Percentiles rank a stretch among this genome's conserved stretches.
Evolutionary conservation across 2,888 invertebrate species (phyloP).

Genomic region (Pegoplata infirma): DNA sequence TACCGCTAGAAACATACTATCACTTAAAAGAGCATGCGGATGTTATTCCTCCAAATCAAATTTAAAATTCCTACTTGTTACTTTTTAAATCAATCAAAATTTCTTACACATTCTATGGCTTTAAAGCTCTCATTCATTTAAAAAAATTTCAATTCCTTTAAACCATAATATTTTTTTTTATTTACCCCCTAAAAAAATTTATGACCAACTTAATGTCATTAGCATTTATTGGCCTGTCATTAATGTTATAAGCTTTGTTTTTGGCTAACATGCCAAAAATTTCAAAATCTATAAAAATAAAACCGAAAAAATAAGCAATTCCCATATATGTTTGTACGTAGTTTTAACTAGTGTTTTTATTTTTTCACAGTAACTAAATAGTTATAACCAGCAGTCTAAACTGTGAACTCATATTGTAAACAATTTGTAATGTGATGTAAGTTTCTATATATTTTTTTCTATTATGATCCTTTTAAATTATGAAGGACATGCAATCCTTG

Average conservation of each 20-base stretch:
- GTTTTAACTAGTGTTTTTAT: constrained; percentile 28
- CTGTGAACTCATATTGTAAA: constrained; percentile 53
- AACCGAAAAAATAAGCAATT: background rate
- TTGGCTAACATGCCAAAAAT: constrained; percentile 53
- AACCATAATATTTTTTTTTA: background rate
- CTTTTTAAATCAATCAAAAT: no score
- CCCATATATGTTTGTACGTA: no score
- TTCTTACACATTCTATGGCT: no score
- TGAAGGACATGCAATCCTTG: constrained; percentile 55
- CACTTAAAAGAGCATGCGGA: no score
- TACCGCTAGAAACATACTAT: no score
- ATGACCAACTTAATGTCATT: constrained; percentile 65
- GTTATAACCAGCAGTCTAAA: constrained; percentile 14
- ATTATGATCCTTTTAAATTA: constrained; percentile 57
- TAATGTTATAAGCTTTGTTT: constrained; percentile 66
- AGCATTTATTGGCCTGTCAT: constrained; percentile 68
- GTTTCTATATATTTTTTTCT: constrained; percentile 5
- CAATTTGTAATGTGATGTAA: constrained; percentile 47
- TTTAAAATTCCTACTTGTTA: no score
- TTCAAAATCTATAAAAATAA: no score
- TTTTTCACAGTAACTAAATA: constrained; percentile 27
- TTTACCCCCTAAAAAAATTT: constrained; percentile 53
- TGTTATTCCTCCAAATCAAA: no score
- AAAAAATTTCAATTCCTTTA: background rate
- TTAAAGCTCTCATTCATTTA: no score